These are phyloP conservation scores for Neuroscelio doddi DNA, from an alignment of 2,888 invertebrate species.

Conservation along the genomic window DNA sequence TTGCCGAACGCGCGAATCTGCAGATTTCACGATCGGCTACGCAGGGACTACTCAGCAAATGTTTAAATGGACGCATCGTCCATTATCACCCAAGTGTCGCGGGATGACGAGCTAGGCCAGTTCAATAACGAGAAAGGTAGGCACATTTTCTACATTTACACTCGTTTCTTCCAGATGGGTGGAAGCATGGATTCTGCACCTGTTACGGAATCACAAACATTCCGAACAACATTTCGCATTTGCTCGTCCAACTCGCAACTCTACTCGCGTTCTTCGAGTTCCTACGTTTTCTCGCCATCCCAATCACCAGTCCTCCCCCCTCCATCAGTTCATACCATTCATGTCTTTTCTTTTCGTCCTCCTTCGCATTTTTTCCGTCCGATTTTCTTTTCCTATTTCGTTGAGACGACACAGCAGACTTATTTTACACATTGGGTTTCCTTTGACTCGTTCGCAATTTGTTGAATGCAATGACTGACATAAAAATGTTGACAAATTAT, in stretches of 20 bases:
- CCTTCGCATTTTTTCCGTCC: slow-evolving; percentile 23
- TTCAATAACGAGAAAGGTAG: slow-evolving; percentile 95
- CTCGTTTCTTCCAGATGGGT: slow-evolving; percentile 49
- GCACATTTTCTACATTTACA: slow-evolving; percentile 23
- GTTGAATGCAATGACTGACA: no score
- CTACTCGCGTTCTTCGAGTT: slow-evolving; percentile 9
- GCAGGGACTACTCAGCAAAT: slow-evolving; percentile 74
- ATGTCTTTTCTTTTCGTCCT: slow-evolving; percentile 5
- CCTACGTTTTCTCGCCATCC: slow-evolving; percentile 1
- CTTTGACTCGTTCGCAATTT: slow-evolving; percentile 47
- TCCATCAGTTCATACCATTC: slow-evolving; percentile 31
- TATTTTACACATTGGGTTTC: no score
- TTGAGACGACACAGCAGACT: no score
- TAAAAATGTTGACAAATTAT: no score
- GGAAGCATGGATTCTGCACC: slow-evolving; percentile 54
- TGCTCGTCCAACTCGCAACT: slow-evolving; percentile 50
- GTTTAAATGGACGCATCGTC: slow-evolving; percentile 98
- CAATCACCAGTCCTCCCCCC: slow-evolving; percentile 24
- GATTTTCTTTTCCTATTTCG: slow-evolving; percentile 16
- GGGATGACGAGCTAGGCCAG: slow-evolving; percentile 91
- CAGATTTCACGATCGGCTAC: slow-evolving; percentile 65
- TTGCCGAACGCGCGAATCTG: slow-evolving; percentile 61
- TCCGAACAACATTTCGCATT: slow-evolving; percentile 18
- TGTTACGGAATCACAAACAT: slow-evolving; percentile 60
- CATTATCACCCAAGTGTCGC: slow-evolving; percentile 98